A percentile compares a stretch with the other conserved stretches of the same genome.
Conservation (phyloP, 2,888 invertebrate species). For the Torymus aiolomorphi region DNA sequence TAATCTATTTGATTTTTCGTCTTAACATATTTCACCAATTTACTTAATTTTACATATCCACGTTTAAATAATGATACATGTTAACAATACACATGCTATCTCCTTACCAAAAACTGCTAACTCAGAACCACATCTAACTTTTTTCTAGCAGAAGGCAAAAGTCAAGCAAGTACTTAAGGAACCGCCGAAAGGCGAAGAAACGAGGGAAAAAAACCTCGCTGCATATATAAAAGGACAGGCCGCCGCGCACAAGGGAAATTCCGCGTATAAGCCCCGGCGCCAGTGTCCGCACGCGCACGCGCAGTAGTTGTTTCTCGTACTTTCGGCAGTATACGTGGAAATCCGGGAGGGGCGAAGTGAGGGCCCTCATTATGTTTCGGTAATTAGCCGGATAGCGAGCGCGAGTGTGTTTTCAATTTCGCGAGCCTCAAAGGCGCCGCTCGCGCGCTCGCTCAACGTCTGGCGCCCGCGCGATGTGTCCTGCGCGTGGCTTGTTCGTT, state of each 20-base stretch:
- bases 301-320: not conserved
- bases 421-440: constrained; percentile 63
- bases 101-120: no score
- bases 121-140: no score
- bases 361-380: constrained; percentile 74
- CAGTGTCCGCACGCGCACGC: constrained; percentile 37
- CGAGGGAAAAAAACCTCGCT: no score
- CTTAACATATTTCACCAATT: no score
- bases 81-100: no score
- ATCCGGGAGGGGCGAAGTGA: constrained; percentile 56
- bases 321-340: constrained; percentile 57
- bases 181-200: no score
- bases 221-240: not conserved
- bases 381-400: constrained; percentile 73
- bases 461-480: constrained; percentile 17
- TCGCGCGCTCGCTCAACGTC: not conserved
- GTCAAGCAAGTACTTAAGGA: no score
- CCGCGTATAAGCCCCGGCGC: constrained; percentile 3
- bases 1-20: no score
- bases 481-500: not conserved
- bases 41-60: no score
- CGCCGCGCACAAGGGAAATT: not conserved
- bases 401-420: constrained; percentile 74
- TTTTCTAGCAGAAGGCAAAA: no score
- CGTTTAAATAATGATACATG: no score